Evolutionary conservation across 2,113 vertebrate species (phyloP).

Genomic region (Podarcis cretensis): DNA sequence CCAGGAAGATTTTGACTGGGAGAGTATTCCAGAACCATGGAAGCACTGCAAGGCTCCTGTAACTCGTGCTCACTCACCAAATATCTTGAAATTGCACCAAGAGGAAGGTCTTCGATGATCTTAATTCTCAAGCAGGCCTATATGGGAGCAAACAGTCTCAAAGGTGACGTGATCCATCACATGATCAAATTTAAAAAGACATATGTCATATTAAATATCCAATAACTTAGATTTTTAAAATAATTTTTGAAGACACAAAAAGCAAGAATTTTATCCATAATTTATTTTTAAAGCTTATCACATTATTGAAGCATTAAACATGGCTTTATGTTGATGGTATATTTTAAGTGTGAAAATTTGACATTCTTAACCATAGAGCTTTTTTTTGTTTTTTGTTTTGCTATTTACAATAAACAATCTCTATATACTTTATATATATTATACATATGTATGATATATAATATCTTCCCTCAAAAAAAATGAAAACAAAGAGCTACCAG

Average conservation of each 20-base stretch:
- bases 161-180: background rate
- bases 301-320: constrained; percentile 84
- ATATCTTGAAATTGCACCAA: background rate
- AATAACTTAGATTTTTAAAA: constrained; percentile 42
- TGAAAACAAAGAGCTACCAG: constrained; percentile 72
- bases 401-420: constrained; percentile 86
- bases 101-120: background rate
- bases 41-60: background rate
- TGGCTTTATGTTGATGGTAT: constrained; percentile 79
- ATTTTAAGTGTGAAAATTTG: constrained; percentile 77
- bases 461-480: constrained; percentile 73
- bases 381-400: constrained; percentile 59
- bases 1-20: background rate
- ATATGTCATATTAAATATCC: background rate
- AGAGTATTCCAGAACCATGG: background rate
- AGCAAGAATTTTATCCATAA: constrained; percentile 75
- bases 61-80: background rate
- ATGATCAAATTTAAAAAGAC: background rate
- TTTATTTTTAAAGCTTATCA: constrained; percentile 83
- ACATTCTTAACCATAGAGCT: constrained; percentile 72
- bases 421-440: constrained; percentile 72
- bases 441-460: constrained; percentile 71
- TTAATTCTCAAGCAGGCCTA: background rate
- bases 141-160: background rate
- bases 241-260: constrained; percentile 47